Percentiles rank a stretch among this genome's conserved stretches.
Conservation (phyloP, 2,797 vertebrate genomes). For the Diceros bicornis region DNA sequence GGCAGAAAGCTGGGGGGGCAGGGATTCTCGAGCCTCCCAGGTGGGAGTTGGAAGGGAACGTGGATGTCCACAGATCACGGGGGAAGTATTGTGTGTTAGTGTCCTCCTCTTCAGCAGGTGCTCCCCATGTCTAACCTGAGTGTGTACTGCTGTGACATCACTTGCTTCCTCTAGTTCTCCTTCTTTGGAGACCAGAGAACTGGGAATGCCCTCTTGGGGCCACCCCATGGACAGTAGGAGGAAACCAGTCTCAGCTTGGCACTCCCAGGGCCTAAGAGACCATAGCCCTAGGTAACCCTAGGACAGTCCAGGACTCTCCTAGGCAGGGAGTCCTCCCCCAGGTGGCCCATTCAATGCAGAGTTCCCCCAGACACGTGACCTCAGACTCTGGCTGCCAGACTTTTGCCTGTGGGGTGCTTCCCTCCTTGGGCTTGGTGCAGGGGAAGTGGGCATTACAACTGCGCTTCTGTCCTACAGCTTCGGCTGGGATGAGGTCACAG, state of each 20-base stretch:
- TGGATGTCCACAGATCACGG: neutral
- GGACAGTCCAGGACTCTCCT: neutral
- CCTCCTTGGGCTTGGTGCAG: neutral
- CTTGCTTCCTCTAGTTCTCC: neutral
- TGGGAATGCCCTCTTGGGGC: neutral
- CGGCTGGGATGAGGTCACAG: conserved; percentile 73
- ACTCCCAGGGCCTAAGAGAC: neutral
- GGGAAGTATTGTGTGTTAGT: neutral
- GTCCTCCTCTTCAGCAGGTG: neutral
- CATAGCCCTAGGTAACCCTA: neutral
- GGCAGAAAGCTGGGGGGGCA: neutral
- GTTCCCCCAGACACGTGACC: neutral
- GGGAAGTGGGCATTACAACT: conserved; percentile 49
- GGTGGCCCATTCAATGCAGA: neutral
- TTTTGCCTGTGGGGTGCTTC: neutral
- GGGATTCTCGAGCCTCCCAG: neutral
- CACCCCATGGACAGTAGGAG: neutral
- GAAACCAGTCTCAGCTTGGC: neutral
- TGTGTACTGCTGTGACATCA: neutral
- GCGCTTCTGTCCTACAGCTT: conserved; percentile 61
- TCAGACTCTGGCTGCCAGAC: neutral
- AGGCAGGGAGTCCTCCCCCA: neutral
- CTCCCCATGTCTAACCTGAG: neutral
- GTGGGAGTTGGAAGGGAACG: neutral
- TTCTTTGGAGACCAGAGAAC: neutral